Evolutionary conservation across 2,888 invertebrate genomes (phyloP).

Genomic region (Eurois occulta): DNA sequence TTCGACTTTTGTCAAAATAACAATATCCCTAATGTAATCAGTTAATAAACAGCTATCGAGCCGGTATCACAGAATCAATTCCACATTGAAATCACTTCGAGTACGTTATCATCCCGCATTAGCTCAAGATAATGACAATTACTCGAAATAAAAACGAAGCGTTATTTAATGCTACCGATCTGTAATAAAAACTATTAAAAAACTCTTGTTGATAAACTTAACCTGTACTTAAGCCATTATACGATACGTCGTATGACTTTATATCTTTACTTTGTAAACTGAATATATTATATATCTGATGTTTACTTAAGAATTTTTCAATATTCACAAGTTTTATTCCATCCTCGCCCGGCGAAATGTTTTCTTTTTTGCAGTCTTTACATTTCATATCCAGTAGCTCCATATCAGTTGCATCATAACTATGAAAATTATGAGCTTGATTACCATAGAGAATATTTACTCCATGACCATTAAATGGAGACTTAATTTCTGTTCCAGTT

Average conservation of each 20-base stretch:
- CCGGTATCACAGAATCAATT: slow-evolving; percentile 36
- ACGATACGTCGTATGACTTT: slow-evolving; percentile 3
- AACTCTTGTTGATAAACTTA: slow-evolving; percentile 27
- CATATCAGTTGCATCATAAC: background rate
- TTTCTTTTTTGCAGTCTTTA: background rate
- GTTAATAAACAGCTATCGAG: slow-evolving; percentile 25
- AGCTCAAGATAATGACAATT: slow-evolving; percentile 28
- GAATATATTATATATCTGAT: slow-evolving; percentile 1
- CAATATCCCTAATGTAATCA: slow-evolving; percentile 17
- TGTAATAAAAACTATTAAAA: slow-evolving; percentile 31
- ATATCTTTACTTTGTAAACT: slow-evolving; percentile 16
- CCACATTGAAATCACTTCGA: slow-evolving; percentile 46
- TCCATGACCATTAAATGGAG: background rate
- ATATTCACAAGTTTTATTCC: slow-evolving; percentile 7
- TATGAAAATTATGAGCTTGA: background rate
- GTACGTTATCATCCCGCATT: slow-evolving; percentile 37
- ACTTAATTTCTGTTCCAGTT: background rate
- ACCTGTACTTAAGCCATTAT: slow-evolving; percentile 24
- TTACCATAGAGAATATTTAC: background rate
- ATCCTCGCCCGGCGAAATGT: too few species aligned
- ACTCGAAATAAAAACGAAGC: slow-evolving; percentile 41
- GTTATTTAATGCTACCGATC: slow-evolving; percentile 16
- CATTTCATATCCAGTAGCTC: background rate
- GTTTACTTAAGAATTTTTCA: background rate
- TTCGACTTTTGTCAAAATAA: background rate